These are phyloP conservation scores for Allacma fusca DNA, from an alignment of 2,888 invertebrate genomes.

Conservation along the genomic window DNA sequence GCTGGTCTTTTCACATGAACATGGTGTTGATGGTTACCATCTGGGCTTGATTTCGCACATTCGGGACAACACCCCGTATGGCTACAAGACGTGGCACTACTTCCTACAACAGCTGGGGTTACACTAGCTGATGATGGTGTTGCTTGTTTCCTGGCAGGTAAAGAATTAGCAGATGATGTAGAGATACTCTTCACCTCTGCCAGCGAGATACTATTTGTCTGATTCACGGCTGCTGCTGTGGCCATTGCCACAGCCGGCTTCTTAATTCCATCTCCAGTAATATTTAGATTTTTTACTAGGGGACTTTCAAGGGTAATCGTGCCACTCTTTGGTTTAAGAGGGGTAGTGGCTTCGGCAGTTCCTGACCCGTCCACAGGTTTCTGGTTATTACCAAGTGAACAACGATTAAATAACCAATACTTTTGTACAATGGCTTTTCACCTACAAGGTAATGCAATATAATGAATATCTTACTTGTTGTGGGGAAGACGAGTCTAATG, in stretches of 20 bases:
- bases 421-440: too few species aligned
- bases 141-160: conserved; percentile 34
- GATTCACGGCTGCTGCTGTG: conserved; percentile 27
- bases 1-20: conserved; percentile 52
- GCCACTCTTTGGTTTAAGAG: conserved; percentile 33
- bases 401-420: too few species aligned
- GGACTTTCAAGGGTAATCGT: conserved; percentile 20
- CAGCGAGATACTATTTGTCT: conserved; percentile 31
- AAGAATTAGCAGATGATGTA: conserved; percentile 21
- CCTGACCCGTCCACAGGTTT: conserved; percentile 22
- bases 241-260: conserved; percentile 40
- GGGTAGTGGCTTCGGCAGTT: neutral
- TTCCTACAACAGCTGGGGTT: conserved; percentile 8
- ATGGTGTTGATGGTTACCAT: conserved; percentile 40
- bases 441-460: conserved; percentile 2
- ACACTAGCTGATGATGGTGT: conserved; percentile 20
- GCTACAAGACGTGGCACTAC: conserved; percentile 16
- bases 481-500: conserved; percentile 56
- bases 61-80: conserved; percentile 46
- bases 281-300: conserved; percentile 27
- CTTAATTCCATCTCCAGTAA: conserved; percentile 38
- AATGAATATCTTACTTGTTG: conserved; percentile 46
- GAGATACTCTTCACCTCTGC: conserved; percentile 35
- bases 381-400: neutral
- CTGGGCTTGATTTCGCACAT: conserved; percentile 49